Evolutionary conservation across 2,113 vertebrate genomes (phyloP), one percentile per base, ranked within the genome.

Genomic region (Ochotona curzoniae): DNA sequence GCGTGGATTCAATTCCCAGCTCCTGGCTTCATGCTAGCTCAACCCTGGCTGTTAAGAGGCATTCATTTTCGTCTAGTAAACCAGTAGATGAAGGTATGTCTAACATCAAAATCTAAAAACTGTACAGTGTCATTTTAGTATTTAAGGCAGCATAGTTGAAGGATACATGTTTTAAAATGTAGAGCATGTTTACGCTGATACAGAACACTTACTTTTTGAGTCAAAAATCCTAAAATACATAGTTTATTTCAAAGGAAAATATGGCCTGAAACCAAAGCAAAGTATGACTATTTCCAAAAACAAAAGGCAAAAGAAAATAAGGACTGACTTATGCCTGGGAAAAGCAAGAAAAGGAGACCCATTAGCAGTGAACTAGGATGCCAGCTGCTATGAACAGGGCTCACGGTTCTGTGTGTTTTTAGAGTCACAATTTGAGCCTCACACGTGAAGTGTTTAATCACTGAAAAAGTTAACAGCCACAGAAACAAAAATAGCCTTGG

Each of bases 281-380:
- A 90, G 74, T 67, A 90, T 32, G 44, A 86, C 17, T 81, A 91
- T 49, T 89, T 87, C 70, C 15, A 67, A 89, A 83, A 47, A 79
- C 28, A 32, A n/a, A 81, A 4, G 70, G 5, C 20, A 93, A 15
- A 93, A 78, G 25, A 94, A 44, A 91, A 66, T 28, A 7, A 3
- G 47, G 17, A 95, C 7, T 83, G 67, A 80, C 30, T 57, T 83
- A 83, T 60, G 66, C 12, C 54, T 13, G 30, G 25, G 54, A 13
- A 91, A 83, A 20, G 4, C 2, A n/a, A 78, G 67, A 69, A 32
- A 64, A 80, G 57, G 3, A 76, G 32, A 26, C 6, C 15, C 47
- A n/a, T 47, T 66, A 87, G 60, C 21, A 64, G 18, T 64, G 12
- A 91, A 66, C 70, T 67, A 83, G 13, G 69, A 87, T 64, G 32